Base-by-base conservation (phyloP, 1,140 invertebrate species). In the Drosophila mayri region DNA sequence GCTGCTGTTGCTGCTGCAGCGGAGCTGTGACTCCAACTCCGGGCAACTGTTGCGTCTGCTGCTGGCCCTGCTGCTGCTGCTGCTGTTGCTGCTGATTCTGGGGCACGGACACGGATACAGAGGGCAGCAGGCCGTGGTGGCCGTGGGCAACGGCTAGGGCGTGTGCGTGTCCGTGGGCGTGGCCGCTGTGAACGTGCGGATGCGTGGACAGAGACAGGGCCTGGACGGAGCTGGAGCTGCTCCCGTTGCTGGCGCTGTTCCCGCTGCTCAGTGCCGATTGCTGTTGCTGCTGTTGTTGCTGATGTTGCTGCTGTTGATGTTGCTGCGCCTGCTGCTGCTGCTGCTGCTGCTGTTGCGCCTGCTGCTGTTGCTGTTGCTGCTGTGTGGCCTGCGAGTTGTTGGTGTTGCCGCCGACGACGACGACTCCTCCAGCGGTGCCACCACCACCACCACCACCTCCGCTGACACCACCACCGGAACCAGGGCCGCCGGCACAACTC, bases 401-500 rank as follows among this genome's bases (percentile, higher is more conserved):
- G 67, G 43, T 80, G 52, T 67, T 76, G 78, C 82, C 82, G 91
- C 85, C 91, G 92, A 93, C 92, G 87, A 93, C 90, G 61, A 82
- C 91, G 60, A 93, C 84, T 66, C 79, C 87, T 81, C 86, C 88
- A 85, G 85, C 91, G 87, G 91, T 76, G 93, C 93, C 92, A 37
- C 81, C 85, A 72, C 63, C 83, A 70, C 78, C 82, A 61, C 78
- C 79, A 80, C 85, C 92, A 77, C 87, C 82, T 91, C 93, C 93
- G 92, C 92, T 88, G 68, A 61, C 85, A 79, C 68, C 91, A 84
- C 81, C 91, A 91, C 91, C 83, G 71, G 84, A 84, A 86, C 90
- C 93, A 90, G 91, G 90, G 93, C 93, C 93, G 93, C 93, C 92
- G 92, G 92, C 92, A 86, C 91, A 91, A 90, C 84, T 92, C 71